Conservation (phyloP, 2,888 invertebrate species). For the Noctua janthina region DNA sequence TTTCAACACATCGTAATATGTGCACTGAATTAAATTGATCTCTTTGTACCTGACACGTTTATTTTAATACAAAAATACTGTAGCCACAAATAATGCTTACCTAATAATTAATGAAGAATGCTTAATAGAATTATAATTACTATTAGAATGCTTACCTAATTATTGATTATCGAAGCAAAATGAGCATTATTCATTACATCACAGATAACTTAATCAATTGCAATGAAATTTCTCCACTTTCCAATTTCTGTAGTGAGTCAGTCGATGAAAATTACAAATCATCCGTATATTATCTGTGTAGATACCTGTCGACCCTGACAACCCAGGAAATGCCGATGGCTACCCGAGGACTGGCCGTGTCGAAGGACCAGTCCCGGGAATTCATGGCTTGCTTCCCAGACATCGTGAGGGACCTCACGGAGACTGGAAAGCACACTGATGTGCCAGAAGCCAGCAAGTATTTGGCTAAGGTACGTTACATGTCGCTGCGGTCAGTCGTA, state of each 20-base stretch:
- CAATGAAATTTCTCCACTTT: conserved; percentile 24
- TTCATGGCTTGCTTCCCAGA: conserved; percentile 97
- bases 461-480: conserved; percentile 93
- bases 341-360: conserved; percentile 91
- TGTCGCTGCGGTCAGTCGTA: conserved; percentile 75
- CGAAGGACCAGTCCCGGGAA: conserved; percentile 96
- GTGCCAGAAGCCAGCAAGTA: conserved; percentile 95
- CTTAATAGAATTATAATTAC: too few species aligned
- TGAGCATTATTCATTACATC: conserved; percentile 25
- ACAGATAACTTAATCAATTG: conserved; percentile 27
- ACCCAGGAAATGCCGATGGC: conserved; percentile 91
- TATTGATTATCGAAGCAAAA: conserved; percentile 3
- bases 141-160: too few species aligned
- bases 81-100: conserved; percentile 11
- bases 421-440: conserved; percentile 93
- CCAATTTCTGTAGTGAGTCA: conserved; percentile 40
- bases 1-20: conserved; percentile 6
- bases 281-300: conserved; percentile 76
- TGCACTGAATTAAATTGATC: conserved; percentile 15
- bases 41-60: conserved; percentile 2
- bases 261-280: conserved; percentile 54
- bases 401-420: conserved; percentile 95
- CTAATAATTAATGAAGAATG: too few species aligned
- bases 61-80: conserved; percentile 2
- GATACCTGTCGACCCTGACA: conserved; percentile 91